Conservation (phyloP, 2,888 invertebrate genomes). For the Synanthedon tipuliformis region DNA sequence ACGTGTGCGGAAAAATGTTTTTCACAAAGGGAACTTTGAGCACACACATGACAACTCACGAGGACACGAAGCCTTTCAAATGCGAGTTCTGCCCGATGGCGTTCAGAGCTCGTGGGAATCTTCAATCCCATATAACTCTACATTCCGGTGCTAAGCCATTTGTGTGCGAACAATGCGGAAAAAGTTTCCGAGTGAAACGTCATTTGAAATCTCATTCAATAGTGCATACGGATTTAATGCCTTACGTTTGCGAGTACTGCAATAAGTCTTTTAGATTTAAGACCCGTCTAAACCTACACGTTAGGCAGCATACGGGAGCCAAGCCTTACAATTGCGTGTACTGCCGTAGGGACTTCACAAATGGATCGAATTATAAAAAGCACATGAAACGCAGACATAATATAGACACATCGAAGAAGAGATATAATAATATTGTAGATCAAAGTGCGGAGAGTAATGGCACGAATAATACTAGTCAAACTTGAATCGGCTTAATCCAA, state of each 20-base stretch:
- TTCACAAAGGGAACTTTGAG: constrained; percentile 55
- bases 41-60: constrained; percentile 53
- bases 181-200: constrained; percentile 53
- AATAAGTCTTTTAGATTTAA: constrained; percentile 58
- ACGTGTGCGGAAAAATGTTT: constrained; percentile 61
- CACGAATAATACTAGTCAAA: background rate
- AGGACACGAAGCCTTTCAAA: constrained; percentile 50
- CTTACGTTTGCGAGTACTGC: constrained; percentile 51
- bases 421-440: constrained; percentile 23
- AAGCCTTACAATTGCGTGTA: constrained; percentile 54
- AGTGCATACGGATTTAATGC: constrained; percentile 57
- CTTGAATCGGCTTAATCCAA: background rate
- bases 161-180: constrained; percentile 60
- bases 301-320: constrained; percentile 59
- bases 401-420: constrained; percentile 45
- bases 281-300: constrained; percentile 50
- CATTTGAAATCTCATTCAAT: constrained; percentile 62
- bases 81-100: constrained; percentile 55
- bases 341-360: constrained; percentile 56
- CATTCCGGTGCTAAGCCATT: constrained; percentile 55
- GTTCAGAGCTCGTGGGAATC: constrained; percentile 51
- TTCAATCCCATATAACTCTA: constrained; percentile 48
- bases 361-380: constrained; percentile 61
- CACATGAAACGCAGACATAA: constrained; percentile 60
- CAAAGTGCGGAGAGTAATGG: constrained; percentile 14